Base-by-base conservation (phyloP, 2,888 invertebrate genomes). In the Camptogramma bilineatum region DNA sequence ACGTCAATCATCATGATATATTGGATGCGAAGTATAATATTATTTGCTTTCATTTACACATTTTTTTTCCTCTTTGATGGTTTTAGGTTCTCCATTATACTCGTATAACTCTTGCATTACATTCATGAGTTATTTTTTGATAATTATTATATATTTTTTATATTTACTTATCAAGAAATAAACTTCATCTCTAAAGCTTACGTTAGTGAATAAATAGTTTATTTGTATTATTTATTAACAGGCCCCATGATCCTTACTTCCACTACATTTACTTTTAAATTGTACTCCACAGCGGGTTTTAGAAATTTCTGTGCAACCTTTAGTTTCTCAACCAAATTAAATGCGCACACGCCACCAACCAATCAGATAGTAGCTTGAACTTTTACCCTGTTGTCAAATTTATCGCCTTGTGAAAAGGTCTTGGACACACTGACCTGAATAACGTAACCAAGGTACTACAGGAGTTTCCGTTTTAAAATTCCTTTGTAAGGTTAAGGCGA, bases 401-500 rank as follows among this genome's bases (percentile, higher is more conserved):
- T 70, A 70, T 69, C 58, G 64, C 69, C 65, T 56, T 56, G 58
- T 64, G 67, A 62, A 69, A 68, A 72, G 68, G 70, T 72, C 72
- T 70, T 19, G 72, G 70, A 64, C 72, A 68, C 60, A 62, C 59
- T 67, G 67, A 70, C 72, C 70, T 69, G 63, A 72, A 70, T 72
- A 66, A 56, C 28, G 52, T 68, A 72, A 72, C 62, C 70, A 70
- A 68, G 72, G 70, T 51, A 44, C 48, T 57, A 59, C 54, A 54
- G 63, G 63, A 68, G 69, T 71, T 69, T 71, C 65, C 71, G 61
- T 68, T 68, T 71, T 67, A 64, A 67, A 69, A 63, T 55, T 57
- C 69, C 67, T 64, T 28, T 1, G 54, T 46, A 54, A 54, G 64
- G 50, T 58, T 53, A 31, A 58, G 9, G 21, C 10, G 39, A 19